A percentile compares a stretch with the other conserved stretches of the same genome.
These are phyloP conservation scores for Cryptosula pallasiana DNA, from an alignment of 2,888 invertebrate genomes.

Conservation along the genomic window DNA sequence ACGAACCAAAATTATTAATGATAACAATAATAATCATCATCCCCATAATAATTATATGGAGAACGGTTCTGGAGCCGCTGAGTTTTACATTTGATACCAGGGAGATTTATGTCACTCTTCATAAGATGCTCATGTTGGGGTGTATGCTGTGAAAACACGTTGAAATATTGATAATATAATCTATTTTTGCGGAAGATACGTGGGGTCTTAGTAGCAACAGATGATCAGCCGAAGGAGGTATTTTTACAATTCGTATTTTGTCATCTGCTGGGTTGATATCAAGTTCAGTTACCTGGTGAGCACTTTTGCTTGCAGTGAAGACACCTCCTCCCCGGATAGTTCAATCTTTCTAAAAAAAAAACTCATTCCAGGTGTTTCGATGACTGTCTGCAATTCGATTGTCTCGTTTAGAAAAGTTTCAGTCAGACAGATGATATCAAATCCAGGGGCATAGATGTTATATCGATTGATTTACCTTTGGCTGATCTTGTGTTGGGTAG, in stretches of 20 bases:
- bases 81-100: background rate
- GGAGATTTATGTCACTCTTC: background rate
- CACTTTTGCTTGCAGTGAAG: background rate
- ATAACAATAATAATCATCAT: too few relatives aligned
- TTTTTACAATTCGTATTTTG: background rate
- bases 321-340: background rate
- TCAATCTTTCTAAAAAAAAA: background rate
- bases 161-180: background rate
- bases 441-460: background rate
- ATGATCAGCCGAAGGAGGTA: background rate
- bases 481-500: background rate
- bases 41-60: background rate
- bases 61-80: too few relatives aligned
- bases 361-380: background rate
- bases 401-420: background rate
- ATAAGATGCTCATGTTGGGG: background rate
- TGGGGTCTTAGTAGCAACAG: background rate
- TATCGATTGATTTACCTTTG: background rate
- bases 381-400: background rate
- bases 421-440: background rate
- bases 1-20: too few relatives aligned
- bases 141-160: background rate
- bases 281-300: background rate
- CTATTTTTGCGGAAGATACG: background rate
- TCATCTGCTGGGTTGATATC: background rate